Percentiles rank a stretch among this genome's conserved stretches.
Evolutionary conservation across 2,113 vertebrate species (phyloP).

Genomic region (Pachyramphus minor): DNA sequence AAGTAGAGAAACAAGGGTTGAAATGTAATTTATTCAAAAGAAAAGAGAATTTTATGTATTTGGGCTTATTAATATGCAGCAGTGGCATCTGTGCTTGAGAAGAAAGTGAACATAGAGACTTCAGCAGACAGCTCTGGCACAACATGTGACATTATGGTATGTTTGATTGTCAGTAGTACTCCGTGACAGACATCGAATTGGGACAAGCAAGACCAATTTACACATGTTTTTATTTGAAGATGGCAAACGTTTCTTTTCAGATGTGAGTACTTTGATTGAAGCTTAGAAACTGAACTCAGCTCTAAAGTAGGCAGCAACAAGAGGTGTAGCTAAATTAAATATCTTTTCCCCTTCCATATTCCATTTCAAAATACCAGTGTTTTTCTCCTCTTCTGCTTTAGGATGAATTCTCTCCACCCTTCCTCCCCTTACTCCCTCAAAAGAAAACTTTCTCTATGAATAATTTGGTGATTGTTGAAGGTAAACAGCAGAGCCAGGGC

Average conservation of each 20-base stretch:
- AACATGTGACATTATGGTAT: background rate
- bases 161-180: background rate
- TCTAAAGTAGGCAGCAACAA: background rate
- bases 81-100: background rate
- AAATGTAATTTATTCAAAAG: conserved; percentile 15
- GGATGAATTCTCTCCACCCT: background rate
- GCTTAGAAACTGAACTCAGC: background rate
- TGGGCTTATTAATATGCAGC: conserved; percentile 19
- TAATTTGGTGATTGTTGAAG: background rate
- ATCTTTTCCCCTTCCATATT: background rate
- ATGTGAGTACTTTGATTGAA: background rate
- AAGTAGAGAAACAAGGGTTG: background rate
- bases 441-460: background rate
- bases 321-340: background rate
- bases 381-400: background rate
- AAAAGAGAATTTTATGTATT: background rate
- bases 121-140: background rate
- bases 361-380: background rate
- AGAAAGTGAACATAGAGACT: background rate
- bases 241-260: background rate
- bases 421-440: background rate
- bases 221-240: background rate
- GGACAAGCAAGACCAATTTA: background rate
- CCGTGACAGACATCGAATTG: accelerated
- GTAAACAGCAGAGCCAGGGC: background rate